phyloP scores from a whole-genome alignment of 2,113 vertebrate species.

The Catharus fuscescens region DNA sequence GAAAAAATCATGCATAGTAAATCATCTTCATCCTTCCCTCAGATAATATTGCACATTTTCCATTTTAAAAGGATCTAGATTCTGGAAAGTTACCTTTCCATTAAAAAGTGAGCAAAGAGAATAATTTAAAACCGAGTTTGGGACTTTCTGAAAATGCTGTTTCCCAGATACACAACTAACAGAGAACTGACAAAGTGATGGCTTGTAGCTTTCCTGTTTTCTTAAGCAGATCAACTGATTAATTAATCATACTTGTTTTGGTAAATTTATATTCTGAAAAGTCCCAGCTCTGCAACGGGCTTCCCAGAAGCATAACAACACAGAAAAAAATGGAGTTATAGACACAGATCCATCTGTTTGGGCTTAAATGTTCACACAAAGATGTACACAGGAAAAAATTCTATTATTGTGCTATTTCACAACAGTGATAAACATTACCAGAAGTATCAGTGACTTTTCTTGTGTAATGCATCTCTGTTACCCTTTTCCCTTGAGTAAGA shows the following conservation, averaged over 20 bases:
- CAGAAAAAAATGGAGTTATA: not conserved
- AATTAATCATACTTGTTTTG: constrained; percentile 58
- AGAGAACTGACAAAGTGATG: not conserved
- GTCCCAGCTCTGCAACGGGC: not conserved
- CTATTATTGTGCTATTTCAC: not conserved
- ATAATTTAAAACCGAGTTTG: constrained; percentile 32
- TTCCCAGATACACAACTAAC: not conserved
- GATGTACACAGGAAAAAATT: not conserved
- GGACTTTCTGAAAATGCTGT: not conserved
- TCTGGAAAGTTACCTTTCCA: constrained; percentile 59
- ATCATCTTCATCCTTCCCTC: constrained; percentile 43
- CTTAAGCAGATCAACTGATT: constrained; percentile 35
- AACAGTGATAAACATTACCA: not conserved
- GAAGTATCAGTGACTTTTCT: not conserved
- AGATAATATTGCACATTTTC: constrained; percentile 66
- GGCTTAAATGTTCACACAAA: not conserved
- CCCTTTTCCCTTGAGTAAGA: not conserved
- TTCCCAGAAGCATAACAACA: not conserved
- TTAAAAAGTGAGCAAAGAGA: constrained; percentile 36
- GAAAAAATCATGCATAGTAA: constrained; percentile 70
- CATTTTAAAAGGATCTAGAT: constrained; percentile 47
- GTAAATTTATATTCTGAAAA: constrained; percentile 16
- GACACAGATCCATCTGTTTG: not conserved
- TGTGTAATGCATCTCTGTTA: not conserved
- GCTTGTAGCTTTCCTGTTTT: not conserved